Conservation (phyloP, 2,888 invertebrate genomes). For the Temnothorax unifasciatus region DNA sequence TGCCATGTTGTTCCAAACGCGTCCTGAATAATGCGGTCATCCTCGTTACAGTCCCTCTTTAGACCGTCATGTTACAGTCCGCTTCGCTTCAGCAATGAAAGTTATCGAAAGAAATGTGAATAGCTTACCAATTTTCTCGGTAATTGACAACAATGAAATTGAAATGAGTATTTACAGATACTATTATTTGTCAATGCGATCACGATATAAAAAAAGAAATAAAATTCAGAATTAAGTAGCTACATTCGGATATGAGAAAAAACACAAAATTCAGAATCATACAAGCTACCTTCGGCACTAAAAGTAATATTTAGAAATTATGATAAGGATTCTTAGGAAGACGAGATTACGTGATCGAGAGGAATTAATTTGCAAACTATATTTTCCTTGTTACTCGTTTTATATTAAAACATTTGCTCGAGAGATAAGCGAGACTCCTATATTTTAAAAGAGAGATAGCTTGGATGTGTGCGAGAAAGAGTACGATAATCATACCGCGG, state of each 20-base stretch:
- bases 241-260: not conserved
- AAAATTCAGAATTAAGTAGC: not conserved
- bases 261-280: too few relatives aligned
- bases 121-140: not conserved
- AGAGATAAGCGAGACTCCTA: constrained; percentile 56
- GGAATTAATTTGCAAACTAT: not conserved
- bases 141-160: not conserved
- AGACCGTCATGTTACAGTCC: constrained; percentile 40
- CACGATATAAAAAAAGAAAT: not conserved
- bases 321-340: not conserved
- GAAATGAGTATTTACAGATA: not conserved
- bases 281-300: not conserved
- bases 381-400: constrained; percentile 48
- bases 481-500: constrained; percentile 69
- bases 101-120: constrained; percentile 28
- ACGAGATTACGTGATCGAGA: not conserved
- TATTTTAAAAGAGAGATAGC: constrained; percentile 52
- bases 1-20: constrained; percentile 83
- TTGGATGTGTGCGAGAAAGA: constrained; percentile 56
- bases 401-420: constrained; percentile 41
- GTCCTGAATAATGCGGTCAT: constrained; percentile 84
- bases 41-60: constrained; percentile 74
- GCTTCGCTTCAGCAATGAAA: constrained; percentile 33
- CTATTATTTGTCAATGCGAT: not conserved
- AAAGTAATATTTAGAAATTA: not conserved